Evolutionary conservation across 2,888 invertebrate genomes (phyloP).

Genomic region (Eupithecia subumbrata): DNA sequence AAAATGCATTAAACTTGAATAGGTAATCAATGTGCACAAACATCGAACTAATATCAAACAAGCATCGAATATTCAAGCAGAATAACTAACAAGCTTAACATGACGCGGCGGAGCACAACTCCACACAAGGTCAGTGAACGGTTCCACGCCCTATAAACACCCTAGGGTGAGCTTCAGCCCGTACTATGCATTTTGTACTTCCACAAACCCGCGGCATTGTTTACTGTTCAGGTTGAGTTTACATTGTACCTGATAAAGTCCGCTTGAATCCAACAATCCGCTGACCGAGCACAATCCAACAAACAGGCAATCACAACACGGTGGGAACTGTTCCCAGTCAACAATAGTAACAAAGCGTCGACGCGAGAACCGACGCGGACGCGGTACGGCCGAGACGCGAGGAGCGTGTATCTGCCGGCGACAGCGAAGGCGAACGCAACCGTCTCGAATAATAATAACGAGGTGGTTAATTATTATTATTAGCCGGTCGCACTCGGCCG

Average conservation of each 20-base stretch:
- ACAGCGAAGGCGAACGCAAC: constrained; percentile 58
- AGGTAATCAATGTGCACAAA: constrained; percentile 11
- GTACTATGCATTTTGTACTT: constrained; percentile 48
- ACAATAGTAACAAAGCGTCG: constrained; percentile 57
- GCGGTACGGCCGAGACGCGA: constrained; percentile 59
- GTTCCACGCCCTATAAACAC: constrained; percentile 54
- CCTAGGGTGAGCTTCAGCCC: constrained; percentile 47
- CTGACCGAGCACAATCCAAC: constrained; percentile 56
- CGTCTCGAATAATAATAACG: constrained; percentile 72
- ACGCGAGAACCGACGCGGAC: constrained; percentile 50
- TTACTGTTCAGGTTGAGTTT: constrained; percentile 62
- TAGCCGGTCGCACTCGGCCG: constrained; percentile 62
- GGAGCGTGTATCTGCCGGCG: constrained; percentile 67
- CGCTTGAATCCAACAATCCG: constrained; percentile 59
- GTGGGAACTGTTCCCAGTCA: constrained; percentile 58
- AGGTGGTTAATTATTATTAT: constrained; percentile 76
- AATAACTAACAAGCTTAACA: constrained; percentile 17
- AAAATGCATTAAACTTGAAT: constrained; percentile 11
- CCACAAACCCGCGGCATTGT: constrained; percentile 59
- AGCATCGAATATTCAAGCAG: neutral
- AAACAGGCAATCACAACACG: constrained; percentile 57
- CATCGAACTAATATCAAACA: constrained; percentile 14
- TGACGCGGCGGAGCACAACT: constrained; percentile 19
- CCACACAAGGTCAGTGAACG: constrained; percentile 62
- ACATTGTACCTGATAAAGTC: constrained; percentile 61